A percentile compares a stretch with the other conserved stretches of the same genome.
phyloP scores from a whole-genome alignment of 2,888 invertebrate species.

The Bibio marci region DNA sequence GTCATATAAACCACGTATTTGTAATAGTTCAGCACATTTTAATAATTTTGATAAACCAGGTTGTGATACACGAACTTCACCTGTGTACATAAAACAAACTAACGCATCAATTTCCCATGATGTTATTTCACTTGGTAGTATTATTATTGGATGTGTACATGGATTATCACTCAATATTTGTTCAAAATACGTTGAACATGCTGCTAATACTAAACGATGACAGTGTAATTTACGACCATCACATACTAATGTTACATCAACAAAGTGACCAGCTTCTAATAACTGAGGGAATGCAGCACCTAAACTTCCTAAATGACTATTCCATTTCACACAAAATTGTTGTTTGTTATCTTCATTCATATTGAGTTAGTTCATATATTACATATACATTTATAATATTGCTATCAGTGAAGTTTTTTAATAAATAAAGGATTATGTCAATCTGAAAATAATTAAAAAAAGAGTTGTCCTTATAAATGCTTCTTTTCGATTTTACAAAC shows the following conservation, averaged over 20 bases:
- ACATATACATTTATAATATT: too few relatives aligned
- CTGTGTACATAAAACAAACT: constrained; percentile 82
- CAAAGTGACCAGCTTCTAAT: constrained; percentile 38
- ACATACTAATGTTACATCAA: constrained; percentile 76
- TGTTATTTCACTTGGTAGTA: constrained; percentile 68
- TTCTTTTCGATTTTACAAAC: too few relatives aligned
- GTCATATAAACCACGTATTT: constrained; percentile 46
- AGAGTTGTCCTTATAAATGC: too few relatives aligned
- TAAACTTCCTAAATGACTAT: constrained; percentile 29
- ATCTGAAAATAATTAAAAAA: too few relatives aligned
- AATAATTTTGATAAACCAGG: constrained; percentile 66
- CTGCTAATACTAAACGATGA: constrained; percentile 71
- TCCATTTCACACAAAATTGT: constrained; percentile 30
- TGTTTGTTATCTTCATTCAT: constrained; percentile 15
- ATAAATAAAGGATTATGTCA: too few relatives aligned
- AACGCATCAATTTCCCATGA: constrained; percentile 73
- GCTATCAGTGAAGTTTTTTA: too few relatives aligned
- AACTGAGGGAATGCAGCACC: constrained; percentile 28
- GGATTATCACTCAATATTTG: constrained; percentile 64
- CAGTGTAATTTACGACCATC: constrained; percentile 68
- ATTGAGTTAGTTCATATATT: too few relatives aligned
- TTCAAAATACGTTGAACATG: constrained; percentile 73
- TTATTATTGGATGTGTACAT: constrained; percentile 66
- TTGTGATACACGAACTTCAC: constrained; percentile 74
- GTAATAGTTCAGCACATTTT: constrained; percentile 66